phyloP scores from a whole-genome alignment of 2,888 invertebrate genomes.

The Parascotia fuliginaria region DNA sequence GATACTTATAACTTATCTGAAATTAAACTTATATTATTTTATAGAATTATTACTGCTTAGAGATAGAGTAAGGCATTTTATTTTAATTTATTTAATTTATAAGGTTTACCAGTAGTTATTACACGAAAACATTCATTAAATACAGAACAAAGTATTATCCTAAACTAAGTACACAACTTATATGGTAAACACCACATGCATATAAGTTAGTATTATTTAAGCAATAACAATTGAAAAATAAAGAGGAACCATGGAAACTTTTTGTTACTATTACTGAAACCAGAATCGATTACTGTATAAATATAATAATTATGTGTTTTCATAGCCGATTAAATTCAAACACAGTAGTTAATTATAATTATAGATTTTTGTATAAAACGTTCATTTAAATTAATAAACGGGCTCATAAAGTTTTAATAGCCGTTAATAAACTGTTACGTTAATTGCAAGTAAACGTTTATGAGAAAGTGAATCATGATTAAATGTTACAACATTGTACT shows the following conservation, averaged over 20 bases:
- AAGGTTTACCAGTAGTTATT: too few relatives aligned
- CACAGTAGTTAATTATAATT: background rate
- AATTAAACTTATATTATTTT: too few relatives aligned
- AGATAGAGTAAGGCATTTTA: too few relatives aligned
- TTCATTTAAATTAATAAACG: background rate
- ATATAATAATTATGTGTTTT: background rate
- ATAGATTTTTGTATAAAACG: background rate
- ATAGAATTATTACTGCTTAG: too few relatives aligned
- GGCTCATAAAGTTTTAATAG: background rate
- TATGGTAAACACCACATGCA: too few relatives aligned
- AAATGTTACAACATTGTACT: background rate
- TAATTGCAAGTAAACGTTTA: background rate
- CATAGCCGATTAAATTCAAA: background rate
- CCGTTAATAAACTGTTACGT: background rate
- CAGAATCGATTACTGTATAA: background rate
- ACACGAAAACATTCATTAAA: too few relatives aligned
- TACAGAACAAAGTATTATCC: too few relatives aligned
- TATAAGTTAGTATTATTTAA: too few relatives aligned
- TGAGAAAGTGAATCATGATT: background rate
- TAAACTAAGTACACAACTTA: too few relatives aligned
- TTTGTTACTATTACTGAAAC: background rate
- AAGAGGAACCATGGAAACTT: background rate
- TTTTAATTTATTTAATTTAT: too few relatives aligned
- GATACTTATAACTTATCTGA: background rate
- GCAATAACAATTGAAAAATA: too few relatives aligned